phyloP scores from a whole-genome alignment of 2,797 vertebrate species.

The Arnoldichthys spilopterus region DNA sequence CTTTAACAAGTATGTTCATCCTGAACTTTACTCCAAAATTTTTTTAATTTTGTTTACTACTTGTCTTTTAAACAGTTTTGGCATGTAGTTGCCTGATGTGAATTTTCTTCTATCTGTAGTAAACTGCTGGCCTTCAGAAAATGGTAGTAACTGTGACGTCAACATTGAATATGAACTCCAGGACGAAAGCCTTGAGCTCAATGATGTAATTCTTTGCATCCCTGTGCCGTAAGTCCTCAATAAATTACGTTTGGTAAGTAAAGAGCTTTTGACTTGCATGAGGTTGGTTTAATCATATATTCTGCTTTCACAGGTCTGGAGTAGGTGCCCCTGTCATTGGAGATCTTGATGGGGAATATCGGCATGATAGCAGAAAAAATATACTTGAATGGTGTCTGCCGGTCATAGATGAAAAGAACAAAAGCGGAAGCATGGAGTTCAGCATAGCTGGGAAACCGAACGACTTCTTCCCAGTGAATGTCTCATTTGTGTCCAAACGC shows the following conservation, averaged over 20 bases:
- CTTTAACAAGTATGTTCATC: conserved; percentile 88
- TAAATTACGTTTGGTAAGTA: background rate
- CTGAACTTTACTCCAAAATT: background rate
- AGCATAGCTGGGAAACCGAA: conserved; percentile 92
- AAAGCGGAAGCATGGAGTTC: conserved; percentile 96
- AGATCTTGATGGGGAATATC: conserved; percentile 96
- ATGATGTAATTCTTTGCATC: conserved; percentile 92
- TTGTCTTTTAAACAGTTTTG: background rate
- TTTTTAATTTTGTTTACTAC: background rate
- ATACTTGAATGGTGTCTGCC: conserved; percentile 96
- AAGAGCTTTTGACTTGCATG: background rate
- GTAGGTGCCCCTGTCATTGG: conserved; percentile 91
- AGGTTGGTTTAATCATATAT: background rate
- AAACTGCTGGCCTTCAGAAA: conserved; percentile 99
- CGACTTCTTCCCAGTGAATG: conserved; percentile 94
- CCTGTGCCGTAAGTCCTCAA: conserved; percentile 90
- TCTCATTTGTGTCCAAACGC: conserved; percentile 95
- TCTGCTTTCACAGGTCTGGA: conserved; percentile 77
- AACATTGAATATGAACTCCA: conserved; percentile 99
- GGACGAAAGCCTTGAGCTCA: conserved; percentile 91
- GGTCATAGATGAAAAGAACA: conserved; percentile 96
- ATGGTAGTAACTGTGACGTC: conserved; percentile 89
- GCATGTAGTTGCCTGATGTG: background rate
- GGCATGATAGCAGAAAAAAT: conserved; percentile 91
- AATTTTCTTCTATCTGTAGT: conserved; percentile 72